A percentile compares a stretch with the other conserved stretches of the same genome.
Conservation (phyloP, 2,113 vertebrate genomes). For the Tenebrosternarchus preto region DNA sequence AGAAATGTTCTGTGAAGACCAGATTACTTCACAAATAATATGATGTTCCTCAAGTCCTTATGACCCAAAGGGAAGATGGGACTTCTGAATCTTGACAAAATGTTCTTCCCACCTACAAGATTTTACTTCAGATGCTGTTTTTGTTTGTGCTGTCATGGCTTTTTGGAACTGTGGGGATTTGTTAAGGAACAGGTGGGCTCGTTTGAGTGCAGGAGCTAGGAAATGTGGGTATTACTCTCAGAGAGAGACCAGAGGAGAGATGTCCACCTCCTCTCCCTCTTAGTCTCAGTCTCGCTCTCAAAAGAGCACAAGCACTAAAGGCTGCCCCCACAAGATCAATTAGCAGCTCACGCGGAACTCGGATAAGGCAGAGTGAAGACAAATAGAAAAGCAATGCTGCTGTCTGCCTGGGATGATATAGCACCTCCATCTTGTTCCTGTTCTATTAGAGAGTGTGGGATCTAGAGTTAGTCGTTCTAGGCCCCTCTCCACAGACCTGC, state of each 20-base stretch:
- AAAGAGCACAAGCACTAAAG: constrained; percentile 68
- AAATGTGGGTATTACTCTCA: no score
- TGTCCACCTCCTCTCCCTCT: neutral
- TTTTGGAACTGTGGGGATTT: no score
- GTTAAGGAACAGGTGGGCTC: no score
- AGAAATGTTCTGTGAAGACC: neutral
- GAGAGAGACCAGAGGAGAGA: constrained; percentile 30
- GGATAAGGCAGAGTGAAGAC: constrained; percentile 55
- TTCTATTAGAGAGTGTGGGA: constrained; percentile 57
- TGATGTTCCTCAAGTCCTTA: neutral
- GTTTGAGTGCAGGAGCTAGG: no score
- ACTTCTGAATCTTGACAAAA: neutral
- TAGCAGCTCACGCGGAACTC: constrained; percentile 68
- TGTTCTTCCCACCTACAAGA: neutral
- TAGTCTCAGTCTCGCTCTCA: constrained; percentile 62
- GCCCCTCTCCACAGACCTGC: no score
- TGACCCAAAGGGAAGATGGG: no score
- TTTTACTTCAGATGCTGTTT: no score
- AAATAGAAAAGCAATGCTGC: constrained; percentile 62
- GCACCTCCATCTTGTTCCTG: constrained; percentile 64
- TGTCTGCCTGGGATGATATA: constrained; percentile 60
- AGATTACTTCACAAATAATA: neutral
- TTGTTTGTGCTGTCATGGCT: no score
- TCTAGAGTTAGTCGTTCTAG: neutral
- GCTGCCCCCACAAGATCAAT: constrained; percentile 72